Evolutionary conservation across 2,888 invertebrate genomes (phyloP), one percentile per base, ranked within the genome.

Genomic region (Hoplodrina blanda): DNA sequence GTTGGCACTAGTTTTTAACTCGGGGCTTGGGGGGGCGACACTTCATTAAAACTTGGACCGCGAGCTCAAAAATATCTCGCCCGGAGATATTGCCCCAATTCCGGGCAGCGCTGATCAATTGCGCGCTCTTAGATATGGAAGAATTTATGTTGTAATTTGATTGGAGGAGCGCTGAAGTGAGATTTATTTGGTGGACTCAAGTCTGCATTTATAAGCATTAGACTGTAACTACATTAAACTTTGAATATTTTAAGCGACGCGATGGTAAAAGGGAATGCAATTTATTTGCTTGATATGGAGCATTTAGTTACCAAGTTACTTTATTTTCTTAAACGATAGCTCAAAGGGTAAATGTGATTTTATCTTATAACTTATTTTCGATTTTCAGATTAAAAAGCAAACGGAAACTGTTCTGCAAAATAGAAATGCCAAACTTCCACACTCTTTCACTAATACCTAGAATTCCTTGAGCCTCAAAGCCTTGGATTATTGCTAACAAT

Each of bases 41-140:
- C 75, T 81, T 85, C 81, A 85, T 85, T 85, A 83, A 85, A 85
- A 85, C 72, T 87, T 87, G 67, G 69, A 25, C 81, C 49, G 72
- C 75, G 81, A 52, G 60, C 63, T 74, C 67, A 71, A 73, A 84
- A 83, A 81, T 72, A 76, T 67, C 69, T 64, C 55, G 52, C 60
- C 53, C 25, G 19, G 52, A 60, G 64, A 66, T 62, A 66, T 76
- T 85, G 69, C 70, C 73, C 73, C 61, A 63, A 69, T 83, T 80
- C 73, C 65, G 49, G 19, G 25, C 55, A 19, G 50, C 56, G 46
- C 67, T 78, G 82, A 78, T 82, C 63, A 82, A 82, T 63, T 57
- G 74, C 66, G 74, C 66, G 52, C 41, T 30, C 56, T 72, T 62
- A 52, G 62, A 55, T 77, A 55, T 55, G 54, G 41, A 54, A 53